phyloP scores from a whole-genome alignment of 2,888 invertebrate genomes.

The Trichacis sp. region DNA sequence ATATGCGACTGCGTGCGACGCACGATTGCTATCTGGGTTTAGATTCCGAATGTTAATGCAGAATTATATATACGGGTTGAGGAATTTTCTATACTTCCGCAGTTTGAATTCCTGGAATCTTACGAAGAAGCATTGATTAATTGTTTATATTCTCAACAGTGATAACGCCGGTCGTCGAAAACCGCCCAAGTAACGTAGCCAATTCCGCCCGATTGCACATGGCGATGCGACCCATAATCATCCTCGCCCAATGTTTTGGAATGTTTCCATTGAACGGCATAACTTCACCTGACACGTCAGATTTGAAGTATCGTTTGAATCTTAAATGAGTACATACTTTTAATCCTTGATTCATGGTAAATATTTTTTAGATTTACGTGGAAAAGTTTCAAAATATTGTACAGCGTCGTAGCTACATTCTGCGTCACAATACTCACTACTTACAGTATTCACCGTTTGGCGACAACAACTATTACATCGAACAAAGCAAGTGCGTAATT shows the following conservation, averaged over 20 bases:
- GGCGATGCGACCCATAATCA: slow-evolving; percentile 70
- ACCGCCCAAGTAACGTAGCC: slow-evolving; percentile 23
- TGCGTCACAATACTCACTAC: slow-evolving; percentile 50
- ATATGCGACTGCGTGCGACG: too few species aligned
- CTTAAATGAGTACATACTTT: too few species aligned
- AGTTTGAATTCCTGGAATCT: too few species aligned
- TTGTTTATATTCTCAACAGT: slow-evolving; percentile 13
- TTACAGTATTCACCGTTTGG: slow-evolving; percentile 54
- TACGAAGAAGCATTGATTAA: too few species aligned
- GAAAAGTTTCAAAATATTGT: slow-evolving; percentile 62
- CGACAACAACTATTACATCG: slow-evolving; percentile 53
- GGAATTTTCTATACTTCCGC: not conserved
- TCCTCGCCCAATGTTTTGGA: slow-evolving; percentile 71
- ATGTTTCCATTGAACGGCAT: slow-evolving; percentile 71
- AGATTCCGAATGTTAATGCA: too few species aligned
- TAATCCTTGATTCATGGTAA: not conserved
- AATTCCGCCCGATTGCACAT: slow-evolving; percentile 67
- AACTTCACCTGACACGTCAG: slow-evolving; percentile 65
- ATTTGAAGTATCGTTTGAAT: slow-evolving; percentile 60
- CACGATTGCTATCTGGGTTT: too few species aligned
- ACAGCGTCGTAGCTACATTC: slow-evolving; percentile 48
- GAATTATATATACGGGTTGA: too few species aligned
- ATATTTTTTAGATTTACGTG: slow-evolving; percentile 58
- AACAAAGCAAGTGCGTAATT: slow-evolving; percentile 61
- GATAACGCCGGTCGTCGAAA: slow-evolving; percentile 29